A percentile compares a stretch with the other conserved stretches of the same genome.
Evolutionary conservation across 2,888 invertebrate genomes (phyloP).

Genomic region (Apodemia hepburni): DNA sequence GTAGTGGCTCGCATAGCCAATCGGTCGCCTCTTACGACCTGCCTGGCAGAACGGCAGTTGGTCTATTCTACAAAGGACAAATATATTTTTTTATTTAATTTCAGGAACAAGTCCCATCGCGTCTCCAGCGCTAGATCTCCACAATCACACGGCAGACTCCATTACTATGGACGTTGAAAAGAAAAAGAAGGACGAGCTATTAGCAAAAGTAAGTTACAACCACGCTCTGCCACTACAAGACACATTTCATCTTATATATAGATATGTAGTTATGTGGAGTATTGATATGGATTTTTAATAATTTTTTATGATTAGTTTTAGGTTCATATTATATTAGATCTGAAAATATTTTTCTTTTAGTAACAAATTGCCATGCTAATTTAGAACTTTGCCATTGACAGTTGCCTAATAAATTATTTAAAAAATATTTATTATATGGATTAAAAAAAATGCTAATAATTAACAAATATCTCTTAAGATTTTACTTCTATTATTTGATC

Average conservation of each 20-base stretch:
- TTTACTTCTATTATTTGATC: not conserved
- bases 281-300: constrained; percentile 48
- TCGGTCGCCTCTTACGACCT: too few relatives aligned
- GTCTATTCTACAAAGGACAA: too few relatives aligned
- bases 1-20: too few relatives aligned
- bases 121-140: constrained; percentile 83
- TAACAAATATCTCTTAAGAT: not conserved
- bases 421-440: not conserved
- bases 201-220: constrained; percentile 72
- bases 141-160: constrained; percentile 91
- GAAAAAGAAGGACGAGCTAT: constrained; percentile 83
- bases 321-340: constrained; percentile 38
- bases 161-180: constrained; percentile 80
- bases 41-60: too few relatives aligned
- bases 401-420: not conserved
- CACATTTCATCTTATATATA: constrained; percentile 44
- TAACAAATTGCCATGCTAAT: not conserved
- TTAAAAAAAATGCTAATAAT: not conserved
- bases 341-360: not conserved
- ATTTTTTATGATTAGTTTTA: constrained; percentile 47
- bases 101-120: constrained; percentile 87
- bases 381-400: not conserved
- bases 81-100: constrained; percentile 33
- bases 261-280: constrained; percentile 55
- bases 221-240: constrained; percentile 16